Conservation (phyloP, 2,888 invertebrate species). For the Acanthosoma haemorrhoidale region DNA sequence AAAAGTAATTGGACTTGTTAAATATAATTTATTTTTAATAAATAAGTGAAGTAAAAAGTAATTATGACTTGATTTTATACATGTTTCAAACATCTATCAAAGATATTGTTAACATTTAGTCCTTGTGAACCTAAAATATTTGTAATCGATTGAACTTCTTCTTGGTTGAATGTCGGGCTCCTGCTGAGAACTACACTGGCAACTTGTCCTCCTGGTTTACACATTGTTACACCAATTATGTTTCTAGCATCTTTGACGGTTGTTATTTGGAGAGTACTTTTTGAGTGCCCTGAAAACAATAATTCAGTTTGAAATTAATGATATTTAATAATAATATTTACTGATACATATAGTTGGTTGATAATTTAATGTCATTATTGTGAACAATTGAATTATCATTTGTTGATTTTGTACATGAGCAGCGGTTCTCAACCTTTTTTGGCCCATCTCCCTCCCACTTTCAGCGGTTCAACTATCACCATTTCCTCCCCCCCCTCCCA, state of each 20-base stretch:
- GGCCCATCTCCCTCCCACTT: no score
- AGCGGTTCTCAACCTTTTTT: no score
- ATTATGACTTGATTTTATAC: neutral
- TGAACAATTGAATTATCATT: no score
- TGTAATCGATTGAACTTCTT: constrained; percentile 13
- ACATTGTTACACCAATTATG: constrained; percentile 27
- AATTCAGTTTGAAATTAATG: neutral
- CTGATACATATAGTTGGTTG: no score
- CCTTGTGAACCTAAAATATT: constrained; percentile 6
- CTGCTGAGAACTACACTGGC: constrained; percentile 27
- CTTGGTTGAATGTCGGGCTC: constrained; percentile 11
- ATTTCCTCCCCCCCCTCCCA: no score
- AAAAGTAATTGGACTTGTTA: no score
- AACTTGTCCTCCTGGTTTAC: constrained; percentile 15
- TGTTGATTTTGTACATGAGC: no score
- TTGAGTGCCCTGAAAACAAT: constrained; percentile 1
- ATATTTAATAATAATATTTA: no score
- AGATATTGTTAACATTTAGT: neutral
- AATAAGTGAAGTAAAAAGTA: neutral
- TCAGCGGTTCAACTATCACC: no score
- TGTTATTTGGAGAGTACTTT: constrained; percentile 25
- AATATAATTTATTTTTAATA: neutral
- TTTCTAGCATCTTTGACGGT: neutral
- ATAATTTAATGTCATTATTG: no score
- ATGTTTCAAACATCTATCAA: constrained; percentile 22